These are phyloP conservation scores for Apaloderma vittatum DNA, from an alignment of 2,113 vertebrate genomes.

Conservation along the genomic window DNA sequence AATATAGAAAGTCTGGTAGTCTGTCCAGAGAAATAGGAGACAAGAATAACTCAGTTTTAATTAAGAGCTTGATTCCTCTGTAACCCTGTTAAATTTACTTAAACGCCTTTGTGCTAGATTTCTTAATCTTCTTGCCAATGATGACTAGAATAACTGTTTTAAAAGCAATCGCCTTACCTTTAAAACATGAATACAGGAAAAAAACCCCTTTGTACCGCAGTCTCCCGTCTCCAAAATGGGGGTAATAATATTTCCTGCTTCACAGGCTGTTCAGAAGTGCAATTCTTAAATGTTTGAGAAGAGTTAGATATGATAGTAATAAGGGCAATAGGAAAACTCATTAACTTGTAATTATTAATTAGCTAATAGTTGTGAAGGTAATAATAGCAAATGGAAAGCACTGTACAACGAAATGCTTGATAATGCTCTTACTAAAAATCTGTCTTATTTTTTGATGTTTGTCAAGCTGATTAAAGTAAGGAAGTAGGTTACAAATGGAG, in stretches of 20 bases:
- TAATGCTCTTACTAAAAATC: background rate
- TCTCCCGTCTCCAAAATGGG: background rate
- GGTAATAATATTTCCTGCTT: background rate
- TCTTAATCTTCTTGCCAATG: background rate
- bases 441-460: constrained; percentile 6
- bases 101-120: background rate
- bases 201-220: background rate
- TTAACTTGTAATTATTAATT: constrained; percentile 64
- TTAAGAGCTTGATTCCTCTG: constrained; percentile 15
- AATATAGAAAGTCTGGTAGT: background rate
- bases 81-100: constrained; percentile 28
- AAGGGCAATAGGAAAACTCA: constrained; percentile 34
- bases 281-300: constrained; percentile 27
- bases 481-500: background rate
- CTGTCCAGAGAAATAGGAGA: background rate
- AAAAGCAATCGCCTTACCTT: background rate
- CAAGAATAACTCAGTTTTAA: constrained; percentile 12
- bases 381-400: constrained; percentile 33
- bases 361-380: constrained; percentile 51
- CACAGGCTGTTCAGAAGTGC: background rate
- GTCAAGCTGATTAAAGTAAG: background rate
- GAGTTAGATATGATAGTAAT: constrained; percentile 17
- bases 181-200: background rate
- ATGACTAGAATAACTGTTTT: background rate
- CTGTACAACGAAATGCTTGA: background rate